These are phyloP conservation scores for Dryocosmus kuriphilus DNA, from an alignment of 2,888 invertebrate genomes.

Conservation along the genomic window DNA sequence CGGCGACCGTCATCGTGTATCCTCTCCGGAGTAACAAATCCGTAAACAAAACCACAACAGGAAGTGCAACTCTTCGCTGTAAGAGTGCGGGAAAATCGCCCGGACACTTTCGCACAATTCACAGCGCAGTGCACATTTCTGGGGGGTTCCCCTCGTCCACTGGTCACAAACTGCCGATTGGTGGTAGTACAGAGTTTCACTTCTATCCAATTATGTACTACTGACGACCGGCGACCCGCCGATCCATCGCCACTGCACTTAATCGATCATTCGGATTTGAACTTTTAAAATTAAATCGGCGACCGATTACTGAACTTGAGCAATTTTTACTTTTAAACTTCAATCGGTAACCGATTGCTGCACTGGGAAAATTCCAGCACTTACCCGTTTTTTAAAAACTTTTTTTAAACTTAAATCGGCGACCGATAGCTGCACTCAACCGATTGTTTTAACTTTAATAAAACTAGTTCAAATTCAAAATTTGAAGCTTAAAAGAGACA, in stretches of 20 bases:
- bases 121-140: constrained; percentile 30
- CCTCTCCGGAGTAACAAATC: constrained; percentile 17
- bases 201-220: constrained; percentile 16
- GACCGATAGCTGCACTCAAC: not conserved
- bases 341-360: too few species aligned
- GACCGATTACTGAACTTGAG: not conserved
- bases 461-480: not conserved
- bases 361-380: too few species aligned
- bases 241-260: not conserved
- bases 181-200: not conserved
- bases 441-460: not conserved
- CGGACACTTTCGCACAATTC: constrained; percentile 2
- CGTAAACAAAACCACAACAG: not conserved
- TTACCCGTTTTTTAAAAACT: too few species aligned
- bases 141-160: not conserved
- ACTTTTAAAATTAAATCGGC: not conserved
- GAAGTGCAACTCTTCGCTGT: not conserved
- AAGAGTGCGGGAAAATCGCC: constrained; percentile 9
- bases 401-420: not conserved
- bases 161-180: constrained; percentile 19
- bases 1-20: constrained; percentile 38
- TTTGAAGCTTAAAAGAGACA: not conserved
- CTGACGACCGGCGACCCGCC: not conserved
- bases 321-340: too few species aligned
- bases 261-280: not conserved